Percentiles rank a stretch among this genome's conserved stretches.
Conservation (phyloP, 2,888 invertebrate species). For the Meganola albula region DNA sequence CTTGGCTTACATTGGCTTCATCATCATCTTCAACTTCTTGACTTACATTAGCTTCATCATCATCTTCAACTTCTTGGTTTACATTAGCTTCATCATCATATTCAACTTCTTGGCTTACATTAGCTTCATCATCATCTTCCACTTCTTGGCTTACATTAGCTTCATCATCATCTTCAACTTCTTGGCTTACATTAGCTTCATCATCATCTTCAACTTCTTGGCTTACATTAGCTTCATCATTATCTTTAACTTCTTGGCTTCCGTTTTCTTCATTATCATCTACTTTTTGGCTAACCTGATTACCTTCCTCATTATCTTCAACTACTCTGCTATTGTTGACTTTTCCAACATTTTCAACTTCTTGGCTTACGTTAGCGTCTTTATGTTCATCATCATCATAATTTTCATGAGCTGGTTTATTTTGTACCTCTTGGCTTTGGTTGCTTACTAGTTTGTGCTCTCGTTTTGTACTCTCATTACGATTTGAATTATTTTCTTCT, state of each 20-base stretch:
- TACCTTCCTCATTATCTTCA: slow-evolving; percentile 10
- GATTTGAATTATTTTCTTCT: no score
- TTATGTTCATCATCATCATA: background rate
- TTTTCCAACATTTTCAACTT: background rate
- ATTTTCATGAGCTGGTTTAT: no score
- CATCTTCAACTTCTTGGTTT: background rate
- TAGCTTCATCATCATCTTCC: slow-evolving; percentile 7
- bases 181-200: slow-evolving; percentile 7
- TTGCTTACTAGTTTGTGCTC: no score
- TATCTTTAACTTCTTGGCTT: slow-evolving; percentile 10
- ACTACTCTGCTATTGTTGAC: no score
- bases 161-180: slow-evolving; percentile 7
- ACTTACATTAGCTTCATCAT: background rate
- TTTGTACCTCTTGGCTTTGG: no score
- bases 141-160: slow-evolving; percentile 1
- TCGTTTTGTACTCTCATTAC: no score
- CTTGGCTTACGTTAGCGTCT: background rate
- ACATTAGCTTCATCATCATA: background rate
- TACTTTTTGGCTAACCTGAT: slow-evolving; percentile 8
- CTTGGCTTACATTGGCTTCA: slow-evolving; percentile 8
- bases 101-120: slow-evolving; percentile 1
- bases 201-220: slow-evolving; percentile 8
- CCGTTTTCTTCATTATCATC: slow-evolving; percentile 10
- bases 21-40: background rate
- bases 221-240: slow-evolving; percentile 3